Conservation (phyloP, 2,113 vertebrate species). For the Silurus glanis region DNA sequence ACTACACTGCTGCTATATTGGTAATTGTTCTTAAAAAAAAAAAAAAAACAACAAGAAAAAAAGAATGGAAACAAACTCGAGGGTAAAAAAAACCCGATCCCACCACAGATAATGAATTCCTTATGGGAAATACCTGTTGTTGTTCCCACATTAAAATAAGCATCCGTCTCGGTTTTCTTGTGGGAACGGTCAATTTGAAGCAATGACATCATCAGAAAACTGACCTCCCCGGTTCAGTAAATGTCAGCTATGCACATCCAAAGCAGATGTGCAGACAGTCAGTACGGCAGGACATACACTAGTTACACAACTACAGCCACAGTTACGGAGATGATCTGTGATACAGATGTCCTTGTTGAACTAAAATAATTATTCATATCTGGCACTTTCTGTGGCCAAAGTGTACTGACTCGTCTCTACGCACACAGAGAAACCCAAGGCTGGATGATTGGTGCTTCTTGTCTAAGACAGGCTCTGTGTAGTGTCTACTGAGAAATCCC, state of each 20-base stretch:
- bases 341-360: not conserved
- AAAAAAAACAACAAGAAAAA: not conserved
- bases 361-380: not conserved
- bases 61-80: not conserved
- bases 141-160: constrained; percentile 42
- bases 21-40: not conserved
- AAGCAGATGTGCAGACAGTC: constrained; percentile 18
- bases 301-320: not conserved
- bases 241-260: constrained; percentile 36
- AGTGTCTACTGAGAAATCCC: not conserved
- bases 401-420: not conserved
- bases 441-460: constrained; percentile 27
- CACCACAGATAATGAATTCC: constrained; percentile 13
- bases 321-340: not conserved
- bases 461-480: not conserved
- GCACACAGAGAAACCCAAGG: constrained; percentile 37
- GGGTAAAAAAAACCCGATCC: not conserved
- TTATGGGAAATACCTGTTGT: constrained; percentile 14
- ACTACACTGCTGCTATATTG: not conserved
- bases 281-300: not conserved
- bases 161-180: not conserved
- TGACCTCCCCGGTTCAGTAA: constrained; percentile 21
- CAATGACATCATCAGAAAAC: constrained; percentile 20
- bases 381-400: not conserved
- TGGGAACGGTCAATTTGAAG: constrained; percentile 25